Conservation (phyloP, 2,888 invertebrate genomes). For the Heteropelma amictum region DNA sequence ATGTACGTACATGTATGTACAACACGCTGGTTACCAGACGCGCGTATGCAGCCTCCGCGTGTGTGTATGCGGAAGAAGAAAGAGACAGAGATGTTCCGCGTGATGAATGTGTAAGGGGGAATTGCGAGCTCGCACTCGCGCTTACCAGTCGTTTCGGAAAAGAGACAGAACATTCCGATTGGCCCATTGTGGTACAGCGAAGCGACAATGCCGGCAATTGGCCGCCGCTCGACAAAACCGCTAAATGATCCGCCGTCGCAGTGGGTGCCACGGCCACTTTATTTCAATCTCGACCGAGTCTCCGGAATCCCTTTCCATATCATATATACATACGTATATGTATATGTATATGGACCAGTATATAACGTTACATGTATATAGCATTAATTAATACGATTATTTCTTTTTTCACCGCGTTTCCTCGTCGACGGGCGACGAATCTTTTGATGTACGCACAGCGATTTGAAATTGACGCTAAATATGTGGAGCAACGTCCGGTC, state of each 20-base stretch:
- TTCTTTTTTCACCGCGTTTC: too few species aligned
- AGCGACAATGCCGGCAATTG: constrained; percentile 79
- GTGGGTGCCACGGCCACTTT: constrained; percentile 76
- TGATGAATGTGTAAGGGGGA: constrained; percentile 31
- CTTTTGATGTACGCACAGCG: too few species aligned
- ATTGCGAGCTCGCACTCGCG: constrained; percentile 26
- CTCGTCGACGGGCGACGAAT: too few species aligned
- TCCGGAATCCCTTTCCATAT: constrained; percentile 36
- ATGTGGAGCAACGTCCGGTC: too few species aligned
- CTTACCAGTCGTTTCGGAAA: constrained; percentile 63
- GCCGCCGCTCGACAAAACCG: constrained; percentile 79
- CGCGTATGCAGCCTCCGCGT: neutral
- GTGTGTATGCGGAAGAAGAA: constrained; percentile 5
- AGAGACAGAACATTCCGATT: constrained; percentile 77
- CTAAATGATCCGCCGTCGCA: constrained; percentile 78
- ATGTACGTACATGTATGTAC: too few species aligned
- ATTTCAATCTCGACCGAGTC: constrained; percentile 76
- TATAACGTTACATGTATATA: neutral
- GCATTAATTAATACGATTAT: neutral
- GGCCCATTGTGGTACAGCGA: constrained; percentile 78
- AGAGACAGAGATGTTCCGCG: constrained; percentile 35
- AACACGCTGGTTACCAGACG: constrained; percentile 4
- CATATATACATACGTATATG: neutral
- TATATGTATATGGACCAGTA: neutral
- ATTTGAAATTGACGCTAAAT: too few species aligned